Conservation (phyloP, 2,113 vertebrate species). For the Antechinus flavipes region DNA sequence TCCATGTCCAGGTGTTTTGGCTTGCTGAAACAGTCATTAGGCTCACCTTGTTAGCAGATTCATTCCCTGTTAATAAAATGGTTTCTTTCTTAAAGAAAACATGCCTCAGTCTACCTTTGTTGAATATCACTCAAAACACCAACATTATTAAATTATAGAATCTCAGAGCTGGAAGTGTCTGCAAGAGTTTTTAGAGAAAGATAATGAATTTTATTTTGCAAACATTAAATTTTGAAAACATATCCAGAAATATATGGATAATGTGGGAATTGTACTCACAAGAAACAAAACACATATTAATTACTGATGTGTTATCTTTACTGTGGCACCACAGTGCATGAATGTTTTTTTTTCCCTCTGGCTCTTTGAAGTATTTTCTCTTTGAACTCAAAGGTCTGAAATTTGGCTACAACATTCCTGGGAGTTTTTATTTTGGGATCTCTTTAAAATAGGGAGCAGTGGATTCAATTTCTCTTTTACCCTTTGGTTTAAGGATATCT, state of each 20-base stretch:
- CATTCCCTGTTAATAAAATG: neutral
- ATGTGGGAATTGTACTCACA: neutral
- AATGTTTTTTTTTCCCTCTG: neutral
- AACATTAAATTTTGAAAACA: neutral
- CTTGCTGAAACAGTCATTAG: neutral
- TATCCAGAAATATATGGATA: neutral
- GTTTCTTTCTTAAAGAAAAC: neutral
- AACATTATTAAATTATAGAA: neutral
- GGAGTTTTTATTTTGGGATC: neutral
- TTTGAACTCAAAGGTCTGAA: neutral
- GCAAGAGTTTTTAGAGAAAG: neutral
- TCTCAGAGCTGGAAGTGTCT: neutral
- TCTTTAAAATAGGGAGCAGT: neutral
- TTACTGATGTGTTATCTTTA: neutral
- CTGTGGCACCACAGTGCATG: neutral
- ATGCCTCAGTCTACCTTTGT: neutral
- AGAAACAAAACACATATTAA: neutral
- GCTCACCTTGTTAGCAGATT: neutral
- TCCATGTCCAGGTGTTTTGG: neutral
- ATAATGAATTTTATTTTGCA: neutral
- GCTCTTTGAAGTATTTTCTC: neutral
- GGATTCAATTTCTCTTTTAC: neutral
- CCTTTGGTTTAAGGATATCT: neutral
- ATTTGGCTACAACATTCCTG: neutral
- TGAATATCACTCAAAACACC: neutral